Percentiles rank a stretch among this genome's conserved stretches.
Conservation (phyloP, 1,140 invertebrate genomes). For the Wasmannia auropunctata region DNA sequence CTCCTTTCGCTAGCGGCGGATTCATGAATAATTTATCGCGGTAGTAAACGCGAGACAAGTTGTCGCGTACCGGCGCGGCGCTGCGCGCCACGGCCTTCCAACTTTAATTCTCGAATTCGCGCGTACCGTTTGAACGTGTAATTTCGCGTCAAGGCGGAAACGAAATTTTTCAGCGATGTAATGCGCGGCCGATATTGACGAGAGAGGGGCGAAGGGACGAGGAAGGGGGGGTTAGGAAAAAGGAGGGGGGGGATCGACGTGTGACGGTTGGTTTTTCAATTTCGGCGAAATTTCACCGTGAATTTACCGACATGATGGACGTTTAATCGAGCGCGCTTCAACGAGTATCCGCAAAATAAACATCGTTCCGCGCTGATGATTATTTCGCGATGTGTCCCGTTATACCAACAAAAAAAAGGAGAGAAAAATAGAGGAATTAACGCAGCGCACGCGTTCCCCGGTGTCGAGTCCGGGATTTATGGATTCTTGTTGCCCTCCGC, state of each 20-base stretch:
- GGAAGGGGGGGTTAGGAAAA: too few species aligned
- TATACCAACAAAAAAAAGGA: slow-evolving; percentile 23
- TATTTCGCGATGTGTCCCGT: slow-evolving; percentile 44
- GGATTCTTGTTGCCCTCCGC: not conserved
- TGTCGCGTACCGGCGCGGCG: slow-evolving; percentile 16
- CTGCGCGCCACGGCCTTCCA: slow-evolving; percentile 15
- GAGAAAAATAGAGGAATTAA: slow-evolving; percentile 45
- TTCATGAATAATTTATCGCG: slow-evolving; percentile 58
- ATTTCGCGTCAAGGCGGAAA: slow-evolving; percentile 48
- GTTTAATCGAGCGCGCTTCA: slow-evolving; percentile 56
- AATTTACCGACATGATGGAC: slow-evolving; percentile 59
- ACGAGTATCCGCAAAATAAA: slow-evolving; percentile 62
- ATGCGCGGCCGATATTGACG: slow-evolving; percentile 26
- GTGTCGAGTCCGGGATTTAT: not conserved
- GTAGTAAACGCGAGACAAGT: slow-evolving; percentile 50
- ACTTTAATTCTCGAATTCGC: slow-evolving; percentile 50
- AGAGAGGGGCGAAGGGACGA: not conserved
- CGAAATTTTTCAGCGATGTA: slow-evolving; percentile 57
- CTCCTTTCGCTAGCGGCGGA: slow-evolving; percentile 29
- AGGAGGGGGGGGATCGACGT: not conserved
- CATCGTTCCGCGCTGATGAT: slow-evolving; percentile 60
- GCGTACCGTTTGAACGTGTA: slow-evolving; percentile 44
- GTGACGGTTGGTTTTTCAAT: slow-evolving; percentile 57
- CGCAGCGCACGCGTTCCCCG: not conserved
- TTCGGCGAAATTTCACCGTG: slow-evolving; percentile 58